phyloP scores from a whole-genome alignment of 2,797 vertebrate species.

The Pseudomugil gertrudae region DNA sequence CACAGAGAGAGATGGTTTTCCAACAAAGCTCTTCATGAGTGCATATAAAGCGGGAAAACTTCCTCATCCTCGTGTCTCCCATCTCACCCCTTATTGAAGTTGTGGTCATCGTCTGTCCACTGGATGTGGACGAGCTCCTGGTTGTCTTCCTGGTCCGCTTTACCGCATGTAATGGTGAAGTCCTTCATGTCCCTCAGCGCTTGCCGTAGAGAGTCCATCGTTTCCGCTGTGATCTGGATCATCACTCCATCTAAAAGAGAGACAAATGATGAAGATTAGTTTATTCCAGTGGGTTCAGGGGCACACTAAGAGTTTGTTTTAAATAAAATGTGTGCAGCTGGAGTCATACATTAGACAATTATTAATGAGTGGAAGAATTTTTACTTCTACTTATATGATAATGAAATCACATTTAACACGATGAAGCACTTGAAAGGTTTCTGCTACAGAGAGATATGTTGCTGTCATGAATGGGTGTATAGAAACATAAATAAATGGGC shows the following conservation, averaged over 20 bases:
- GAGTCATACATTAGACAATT: neutral
- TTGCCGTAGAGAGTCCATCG: constrained; percentile 94
- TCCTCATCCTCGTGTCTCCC: too few species aligned
- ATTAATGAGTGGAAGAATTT: neutral
- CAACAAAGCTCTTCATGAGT: constrained; percentile 12
- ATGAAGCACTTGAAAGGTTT: neutral
- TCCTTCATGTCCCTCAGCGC: constrained; percentile 98
- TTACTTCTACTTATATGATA: neutral
- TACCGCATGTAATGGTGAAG: constrained; percentile 93
- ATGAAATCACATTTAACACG: neutral
- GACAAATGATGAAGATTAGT: neutral
- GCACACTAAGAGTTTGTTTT: neutral
- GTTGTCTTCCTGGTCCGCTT: constrained; percentile 91
- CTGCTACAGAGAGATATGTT: neutral
- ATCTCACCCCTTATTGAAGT: constrained; percentile 93
- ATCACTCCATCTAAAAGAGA: constrained; percentile 89
- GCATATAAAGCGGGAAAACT: constrained; percentile 34
- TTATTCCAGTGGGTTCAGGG: neutral
- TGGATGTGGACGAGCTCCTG: constrained; percentile 93
- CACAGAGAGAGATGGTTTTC: neutral
- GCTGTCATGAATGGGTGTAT: too few species aligned
- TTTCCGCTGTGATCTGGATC: constrained; percentile 98
- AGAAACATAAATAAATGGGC: too few species aligned
- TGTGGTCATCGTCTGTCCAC: constrained; percentile 97
- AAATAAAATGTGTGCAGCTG: neutral